phyloP scores from a whole-genome alignment of 2,113 vertebrate genomes.

The Machaerirhynchus nigripectus region DNA sequence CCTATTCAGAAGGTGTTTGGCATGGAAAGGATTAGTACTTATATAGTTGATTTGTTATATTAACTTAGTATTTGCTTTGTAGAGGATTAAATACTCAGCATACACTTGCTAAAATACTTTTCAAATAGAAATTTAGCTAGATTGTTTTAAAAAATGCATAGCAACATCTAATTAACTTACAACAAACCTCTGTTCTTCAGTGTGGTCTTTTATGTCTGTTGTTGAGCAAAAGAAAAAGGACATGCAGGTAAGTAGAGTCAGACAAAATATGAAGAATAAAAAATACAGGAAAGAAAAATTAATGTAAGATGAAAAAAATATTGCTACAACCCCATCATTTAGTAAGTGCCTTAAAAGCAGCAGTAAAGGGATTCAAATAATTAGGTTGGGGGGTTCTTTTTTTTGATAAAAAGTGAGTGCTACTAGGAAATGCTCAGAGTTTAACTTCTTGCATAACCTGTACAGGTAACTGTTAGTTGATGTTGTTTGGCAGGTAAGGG shows the following conservation, averaged over 20 bases:
- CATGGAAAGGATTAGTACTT: background rate
- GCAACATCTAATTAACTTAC: background rate
- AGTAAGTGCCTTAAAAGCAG: background rate
- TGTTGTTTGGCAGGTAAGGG: background rate
- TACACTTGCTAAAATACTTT: slow-evolving; percentile 27
- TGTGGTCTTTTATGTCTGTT: background rate
- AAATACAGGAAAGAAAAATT: background rate
- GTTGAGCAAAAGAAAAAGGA: background rate
- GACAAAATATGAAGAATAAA: background rate
- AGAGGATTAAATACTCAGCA: background rate
- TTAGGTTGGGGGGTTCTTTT: background rate
- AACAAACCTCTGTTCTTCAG: background rate
- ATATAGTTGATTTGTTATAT: background rate
- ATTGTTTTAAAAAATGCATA: background rate
- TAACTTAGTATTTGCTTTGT: background rate
- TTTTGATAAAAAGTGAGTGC: background rate
- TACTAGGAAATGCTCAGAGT: background rate
- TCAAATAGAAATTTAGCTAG: background rate
- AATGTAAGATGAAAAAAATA: background rate
- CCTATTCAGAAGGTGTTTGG: background rate
- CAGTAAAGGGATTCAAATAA: background rate
- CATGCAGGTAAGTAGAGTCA: background rate
- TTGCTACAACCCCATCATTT: background rate
- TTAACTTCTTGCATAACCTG: background rate
- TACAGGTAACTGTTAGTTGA: background rate